Evolutionary conservation across 2,113 vertebrate species (phyloP), one percentile per base, ranked within the genome.

Genomic region (Sturnus vulgaris): DNA sequence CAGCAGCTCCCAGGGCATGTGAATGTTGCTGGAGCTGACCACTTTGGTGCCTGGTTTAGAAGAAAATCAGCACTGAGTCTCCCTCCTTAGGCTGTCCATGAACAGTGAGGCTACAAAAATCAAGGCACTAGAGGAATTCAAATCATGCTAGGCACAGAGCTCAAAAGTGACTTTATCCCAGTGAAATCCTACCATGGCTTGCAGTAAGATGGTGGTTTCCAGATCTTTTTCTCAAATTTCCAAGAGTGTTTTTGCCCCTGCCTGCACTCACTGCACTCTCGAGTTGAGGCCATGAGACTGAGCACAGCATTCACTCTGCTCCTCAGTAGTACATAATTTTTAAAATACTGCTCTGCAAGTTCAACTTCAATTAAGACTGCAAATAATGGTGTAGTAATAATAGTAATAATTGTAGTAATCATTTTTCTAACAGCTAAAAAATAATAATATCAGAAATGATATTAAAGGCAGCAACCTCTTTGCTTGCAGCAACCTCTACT

Each of bases 51-150:
- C 64, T 93, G 4, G 3, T 15, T 92, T 76, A 30, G 75, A 85
- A 60, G 46, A 52, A 79, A 57, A 37, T 30, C 19, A 14, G 24
- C 31, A 12, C 44, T 15, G 50, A 15, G 21, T 19, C 64, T 70
- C 89, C 76, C 70, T 88, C 65, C 75, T 71, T 63, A 27, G 42
- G 69, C 75, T 95, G 64, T 68, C 66, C 37, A 52, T 49, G 53
- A 95, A 65, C 86, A 92, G 37, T 5, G 24, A 66, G 47, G 76
- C 69, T 78, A 19, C 83, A 91, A 92, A 76, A 70, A 83, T 23
- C 68, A 78, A 92, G 93, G 46, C 65, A 70, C 16, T 39, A 15
- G 37, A 92, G 33, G 30, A 91, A 80, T 53, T 83, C 39, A 21
- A 47, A 82, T 78, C 14, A 50, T 60, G 86, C 86, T 82, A 84